Percentiles rank a stretch among this genome's conserved stretches.
These are phyloP conservation scores for Griposia aprilina DNA, from an alignment of 2,888 invertebrate species.

Conservation along the genomic window DNA sequence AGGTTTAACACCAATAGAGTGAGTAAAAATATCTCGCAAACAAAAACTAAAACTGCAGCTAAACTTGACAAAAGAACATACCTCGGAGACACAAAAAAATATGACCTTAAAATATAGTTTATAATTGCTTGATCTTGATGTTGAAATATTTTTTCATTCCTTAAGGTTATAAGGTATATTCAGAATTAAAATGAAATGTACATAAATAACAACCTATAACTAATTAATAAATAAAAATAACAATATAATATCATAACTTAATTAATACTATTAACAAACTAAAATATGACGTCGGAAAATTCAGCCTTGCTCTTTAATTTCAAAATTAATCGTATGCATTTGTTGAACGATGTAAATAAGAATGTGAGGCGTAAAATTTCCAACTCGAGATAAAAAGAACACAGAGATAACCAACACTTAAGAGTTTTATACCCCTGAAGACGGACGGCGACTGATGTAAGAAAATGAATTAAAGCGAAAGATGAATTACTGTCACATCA, in stretches of 20 bases:
- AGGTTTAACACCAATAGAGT: no score
- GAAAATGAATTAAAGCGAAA: constrained; percentile 50
- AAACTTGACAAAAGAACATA: background rate
- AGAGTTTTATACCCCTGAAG: constrained; percentile 35
- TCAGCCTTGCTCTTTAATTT: background rate
- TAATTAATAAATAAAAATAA: no score
- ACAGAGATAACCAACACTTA: constrained; percentile 37
- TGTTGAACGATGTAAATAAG: constrained; percentile 10
- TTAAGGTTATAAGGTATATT: no score
- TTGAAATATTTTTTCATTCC: no score
- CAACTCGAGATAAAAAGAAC: constrained; percentile 22
- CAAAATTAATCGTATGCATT: constrained; percentile 20
- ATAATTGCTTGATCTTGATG: background rate
- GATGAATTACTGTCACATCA: constrained; percentile 48
- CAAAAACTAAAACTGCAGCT: background rate
- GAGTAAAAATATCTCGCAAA: background rate
- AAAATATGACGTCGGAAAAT: no score
- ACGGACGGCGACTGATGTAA: constrained; percentile 17
- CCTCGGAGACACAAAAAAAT: background rate
- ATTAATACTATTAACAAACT: no score
- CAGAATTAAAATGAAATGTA: no score
- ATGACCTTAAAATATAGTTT: no score
- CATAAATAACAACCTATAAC: no score
- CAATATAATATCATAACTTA: no score
- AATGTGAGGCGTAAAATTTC: background rate